Evolutionary conservation across 2,797 vertebrate genomes (phyloP).

Genomic region (Pangasius sanitwongsei): DNA sequence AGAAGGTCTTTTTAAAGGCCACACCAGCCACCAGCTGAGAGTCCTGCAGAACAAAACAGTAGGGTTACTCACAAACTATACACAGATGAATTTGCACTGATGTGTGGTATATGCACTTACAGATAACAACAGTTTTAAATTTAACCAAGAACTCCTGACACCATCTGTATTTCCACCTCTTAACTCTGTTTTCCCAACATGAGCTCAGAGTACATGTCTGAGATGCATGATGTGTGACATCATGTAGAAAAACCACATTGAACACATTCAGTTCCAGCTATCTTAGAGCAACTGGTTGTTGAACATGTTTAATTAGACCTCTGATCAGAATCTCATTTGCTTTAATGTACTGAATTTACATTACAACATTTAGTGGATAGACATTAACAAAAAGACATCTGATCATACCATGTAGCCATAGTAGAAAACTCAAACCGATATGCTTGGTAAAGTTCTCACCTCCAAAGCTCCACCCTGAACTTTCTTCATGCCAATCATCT

Average conservation of each 20-base stretch:
- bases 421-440: too few relatives aligned
- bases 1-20: constrained; percentile 98
- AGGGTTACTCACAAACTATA: not conserved
- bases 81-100: too few relatives aligned
- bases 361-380: not conserved
- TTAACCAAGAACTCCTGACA: not conserved
- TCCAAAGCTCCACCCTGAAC: constrained; percentile 94
- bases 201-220: not conserved
- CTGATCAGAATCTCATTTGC: not conserved
- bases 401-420: not conserved
- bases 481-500: constrained; percentile 99
- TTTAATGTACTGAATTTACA: not conserved
- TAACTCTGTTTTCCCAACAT: not conserved
- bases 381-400: not conserved
- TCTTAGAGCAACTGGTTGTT: not conserved
- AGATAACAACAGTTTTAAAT: not conserved
- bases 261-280: not conserved
- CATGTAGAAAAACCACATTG: not conserved
- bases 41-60: constrained; percentile 73
- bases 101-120: not conserved
- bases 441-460: constrained; percentile 66
- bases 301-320: not conserved
- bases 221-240: not conserved
- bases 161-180: not conserved
- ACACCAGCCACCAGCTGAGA: constrained; percentile 92